Evolutionary conservation across 2,888 invertebrate species (phyloP).

Genomic region (Parnassius glacialis): DNA sequence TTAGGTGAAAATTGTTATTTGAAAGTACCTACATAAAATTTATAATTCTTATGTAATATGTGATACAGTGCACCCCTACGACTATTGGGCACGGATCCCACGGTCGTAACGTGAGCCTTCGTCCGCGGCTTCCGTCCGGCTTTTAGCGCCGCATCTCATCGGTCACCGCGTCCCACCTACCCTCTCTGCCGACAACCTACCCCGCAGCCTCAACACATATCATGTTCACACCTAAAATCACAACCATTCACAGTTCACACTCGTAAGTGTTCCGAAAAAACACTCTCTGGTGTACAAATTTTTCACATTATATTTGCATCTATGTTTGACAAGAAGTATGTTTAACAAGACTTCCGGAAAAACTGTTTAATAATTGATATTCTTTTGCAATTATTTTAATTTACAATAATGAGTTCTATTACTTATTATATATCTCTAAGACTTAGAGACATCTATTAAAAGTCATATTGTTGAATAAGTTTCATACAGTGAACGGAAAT

Average conservation of each 20-base stretch:
- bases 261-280: conserved; percentile 20
- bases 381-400: too few relatives aligned
- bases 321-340: too few relatives aligned
- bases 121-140: conserved; percentile 79
- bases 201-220: conserved; percentile 28
- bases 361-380: too few relatives aligned
- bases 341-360: too few relatives aligned
- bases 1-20: too few relatives aligned
- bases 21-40: too few relatives aligned
- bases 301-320: too few relatives aligned
- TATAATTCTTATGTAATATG: not conserved
- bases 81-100: conserved; percentile 70
- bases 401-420: too few relatives aligned
- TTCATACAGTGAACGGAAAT: too few relatives aligned
- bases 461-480: too few relatives aligned
- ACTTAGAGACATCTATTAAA: too few relatives aligned
- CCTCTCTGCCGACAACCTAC: conserved; percentile 30
- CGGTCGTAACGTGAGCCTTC: conserved; percentile 75
- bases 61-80: conserved; percentile 52
- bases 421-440: too few relatives aligned
- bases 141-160: conserved; percentile 74
- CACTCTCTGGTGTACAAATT: not conserved
- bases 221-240: conserved; percentile 29
- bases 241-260: conserved; percentile 22
- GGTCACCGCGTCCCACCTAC: conserved; percentile 39